Percentiles rank a stretch among this genome's conserved stretches.
phyloP scores from a whole-genome alignment of 2,888 invertebrate species.

The Tiliacea citrago region DNA sequence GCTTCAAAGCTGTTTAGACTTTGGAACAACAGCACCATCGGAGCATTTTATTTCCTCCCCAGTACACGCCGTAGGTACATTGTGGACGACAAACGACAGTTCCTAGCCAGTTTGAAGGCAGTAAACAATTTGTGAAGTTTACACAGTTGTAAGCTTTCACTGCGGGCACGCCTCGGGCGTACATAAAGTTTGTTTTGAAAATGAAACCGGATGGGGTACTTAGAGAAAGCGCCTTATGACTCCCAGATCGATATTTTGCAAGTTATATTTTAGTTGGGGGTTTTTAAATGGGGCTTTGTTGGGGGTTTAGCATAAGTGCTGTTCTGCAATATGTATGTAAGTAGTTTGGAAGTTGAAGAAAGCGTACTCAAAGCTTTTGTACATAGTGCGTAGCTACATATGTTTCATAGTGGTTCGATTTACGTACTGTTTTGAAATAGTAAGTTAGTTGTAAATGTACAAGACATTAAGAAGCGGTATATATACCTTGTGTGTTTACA shows the following conservation, averaged over 20 bases:
- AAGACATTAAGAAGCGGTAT: background rate
- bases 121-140: slow-evolving; percentile 71
- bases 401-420: background rate
- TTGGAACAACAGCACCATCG: slow-evolving; percentile 30
- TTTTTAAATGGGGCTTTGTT: slow-evolving; percentile 35
- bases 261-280: slow-evolving; percentile 51
- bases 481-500: background rate
- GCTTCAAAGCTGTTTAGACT: slow-evolving; percentile 46
- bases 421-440: background rate
- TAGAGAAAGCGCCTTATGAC: slow-evolving; percentile 66
- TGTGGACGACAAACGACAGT: slow-evolving; percentile 68
- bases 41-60: slow-evolving; percentile 58
- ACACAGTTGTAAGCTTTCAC: slow-evolving; percentile 69
- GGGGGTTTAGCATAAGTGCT: slow-evolving; percentile 45
- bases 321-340: slow-evolving; percentile 11
- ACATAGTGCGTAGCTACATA: slow-evolving; percentile 10
- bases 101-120: slow-evolving; percentile 66
- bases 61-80: slow-evolving; percentile 60
- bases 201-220: slow-evolving; percentile 69
- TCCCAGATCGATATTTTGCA: slow-evolving; percentile 68
- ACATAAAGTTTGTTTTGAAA: slow-evolving; percentile 67
- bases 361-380: slow-evolving; percentile 19
- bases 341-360: slow-evolving; percentile 34
- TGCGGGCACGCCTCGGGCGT: slow-evolving; percentile 58
- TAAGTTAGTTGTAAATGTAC: background rate